A percentile compares a stretch with the other conserved stretches of the same genome.
These are phyloP conservation scores for Pyxicephalus adspersus DNA, from an alignment of 2,113 vertebrate species.

Conservation along the genomic window DNA sequence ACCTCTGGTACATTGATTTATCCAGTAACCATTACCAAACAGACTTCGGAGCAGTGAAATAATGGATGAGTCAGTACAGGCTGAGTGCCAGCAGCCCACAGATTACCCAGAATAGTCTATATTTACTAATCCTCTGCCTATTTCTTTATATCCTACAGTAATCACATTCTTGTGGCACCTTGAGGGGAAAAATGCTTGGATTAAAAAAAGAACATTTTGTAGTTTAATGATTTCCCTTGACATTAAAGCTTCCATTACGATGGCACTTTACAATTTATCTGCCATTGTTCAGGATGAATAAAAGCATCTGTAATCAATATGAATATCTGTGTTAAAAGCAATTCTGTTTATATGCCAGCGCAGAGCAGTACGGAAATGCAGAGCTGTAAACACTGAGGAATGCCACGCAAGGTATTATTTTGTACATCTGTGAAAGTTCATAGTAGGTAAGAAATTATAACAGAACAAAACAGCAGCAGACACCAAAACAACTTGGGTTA, in stretches of 20 bases:
- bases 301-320: constrained; percentile 25
- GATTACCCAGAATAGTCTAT: constrained; percentile 41
- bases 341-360: too few relatives aligned
- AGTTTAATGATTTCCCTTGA: constrained; percentile 26
- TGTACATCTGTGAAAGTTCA: neutral
- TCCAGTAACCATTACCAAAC: constrained; percentile 17
- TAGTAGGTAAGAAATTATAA: neutral
- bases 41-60: neutral
- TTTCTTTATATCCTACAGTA: constrained; percentile 32
- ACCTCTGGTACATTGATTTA: constrained; percentile 30
- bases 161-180: constrained; percentile 22
- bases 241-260: constrained; percentile 29
- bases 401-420: neutral
- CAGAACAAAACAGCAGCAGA: neutral
- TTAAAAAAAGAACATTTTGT: constrained; percentile 19
- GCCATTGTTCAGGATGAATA: neutral
- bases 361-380: neutral
- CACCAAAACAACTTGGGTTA: too few relatives aligned
- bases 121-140: constrained; percentile 33
- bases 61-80: constrained; percentile 34
- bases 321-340: neutral
- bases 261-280: neutral
- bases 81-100: constrained; percentile 26
- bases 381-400: neutral
- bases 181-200: neutral